Evolutionary conservation across 2,113 vertebrate genomes (phyloP).

Genomic region (Talpa occidentalis): DNA sequence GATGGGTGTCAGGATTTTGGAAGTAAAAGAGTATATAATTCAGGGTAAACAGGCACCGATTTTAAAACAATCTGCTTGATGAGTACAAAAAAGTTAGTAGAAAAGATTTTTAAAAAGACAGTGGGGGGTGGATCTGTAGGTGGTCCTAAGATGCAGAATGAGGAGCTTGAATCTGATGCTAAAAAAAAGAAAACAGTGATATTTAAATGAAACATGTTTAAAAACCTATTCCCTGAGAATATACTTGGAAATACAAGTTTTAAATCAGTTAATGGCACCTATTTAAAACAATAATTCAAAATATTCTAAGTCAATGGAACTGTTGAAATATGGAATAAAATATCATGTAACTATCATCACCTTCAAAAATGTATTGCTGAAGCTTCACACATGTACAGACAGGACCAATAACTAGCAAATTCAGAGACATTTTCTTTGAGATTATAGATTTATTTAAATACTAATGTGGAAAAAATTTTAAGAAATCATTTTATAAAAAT

Average conservation of each 20-base stretch:
- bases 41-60: neutral
- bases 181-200: neutral
- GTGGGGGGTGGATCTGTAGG: neutral
- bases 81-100: neutral
- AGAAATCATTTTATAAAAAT: neutral
- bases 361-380: neutral
- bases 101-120: neutral
- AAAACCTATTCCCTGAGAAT: neutral
- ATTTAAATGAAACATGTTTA: slow-evolving; percentile 18
- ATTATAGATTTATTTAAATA: slow-evolving; percentile 21
- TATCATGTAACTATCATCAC: slow-evolving; percentile 3
- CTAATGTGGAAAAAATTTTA: neutral
- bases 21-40: neutral
- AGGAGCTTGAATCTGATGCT: neutral
- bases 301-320: neutral
- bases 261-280: neutral
- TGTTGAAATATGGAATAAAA: slow-evolving; percentile 44
- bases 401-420: slow-evolving; percentile 7
- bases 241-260: slow-evolving; percentile 29
- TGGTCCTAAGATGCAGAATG: slow-evolving; percentile 28
- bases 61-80: neutral
- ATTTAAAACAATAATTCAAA: slow-evolving; percentile 47
- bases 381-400: neutral
- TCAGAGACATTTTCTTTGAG: neutral
- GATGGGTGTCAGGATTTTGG: neutral